phyloP scores from a whole-genome alignment of 2,113 vertebrate genomes.

The Actenoides lindsayi region DNA sequence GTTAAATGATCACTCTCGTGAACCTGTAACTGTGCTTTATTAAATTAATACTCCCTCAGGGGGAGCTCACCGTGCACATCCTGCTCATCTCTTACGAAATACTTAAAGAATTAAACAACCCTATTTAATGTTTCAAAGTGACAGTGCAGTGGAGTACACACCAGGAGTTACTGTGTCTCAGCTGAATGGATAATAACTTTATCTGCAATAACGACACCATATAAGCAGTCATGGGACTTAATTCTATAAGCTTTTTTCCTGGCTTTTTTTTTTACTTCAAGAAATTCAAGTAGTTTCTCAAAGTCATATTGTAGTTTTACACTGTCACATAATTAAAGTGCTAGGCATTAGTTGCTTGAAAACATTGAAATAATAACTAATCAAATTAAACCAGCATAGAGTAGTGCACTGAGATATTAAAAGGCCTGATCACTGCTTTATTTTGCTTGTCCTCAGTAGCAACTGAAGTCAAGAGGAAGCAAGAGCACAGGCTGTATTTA shows the following conservation, averaged over 20 bases:
- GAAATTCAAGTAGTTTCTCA: not conserved
- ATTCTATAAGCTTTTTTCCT: not conserved
- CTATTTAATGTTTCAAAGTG: not conserved
- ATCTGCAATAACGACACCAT: not conserved
- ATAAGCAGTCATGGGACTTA: not conserved
- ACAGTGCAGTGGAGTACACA: not conserved
- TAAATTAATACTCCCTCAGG: not conserved
- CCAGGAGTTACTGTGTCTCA: not conserved
- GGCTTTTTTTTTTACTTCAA: not conserved
- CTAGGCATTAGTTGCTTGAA: not conserved
- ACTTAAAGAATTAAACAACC: not conserved
- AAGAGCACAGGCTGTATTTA: not conserved
- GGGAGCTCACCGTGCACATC: not conserved
- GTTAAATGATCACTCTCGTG: not conserved
- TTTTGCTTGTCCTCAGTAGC: not conserved
- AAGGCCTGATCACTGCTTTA: not conserved
- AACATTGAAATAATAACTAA: not conserved
- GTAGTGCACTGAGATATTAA: not conserved
- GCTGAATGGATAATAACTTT: not conserved
- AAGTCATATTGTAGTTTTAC: not conserved
- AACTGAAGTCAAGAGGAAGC: not conserved
- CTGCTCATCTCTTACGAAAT: not conserved
- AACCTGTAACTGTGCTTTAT: not conserved
- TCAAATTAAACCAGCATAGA: not conserved
- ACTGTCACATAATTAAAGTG: not conserved